Evolutionary conservation across 2,113 vertebrate species (phyloP).

Genomic region (Paramisgurnus dabryanus): DNA sequence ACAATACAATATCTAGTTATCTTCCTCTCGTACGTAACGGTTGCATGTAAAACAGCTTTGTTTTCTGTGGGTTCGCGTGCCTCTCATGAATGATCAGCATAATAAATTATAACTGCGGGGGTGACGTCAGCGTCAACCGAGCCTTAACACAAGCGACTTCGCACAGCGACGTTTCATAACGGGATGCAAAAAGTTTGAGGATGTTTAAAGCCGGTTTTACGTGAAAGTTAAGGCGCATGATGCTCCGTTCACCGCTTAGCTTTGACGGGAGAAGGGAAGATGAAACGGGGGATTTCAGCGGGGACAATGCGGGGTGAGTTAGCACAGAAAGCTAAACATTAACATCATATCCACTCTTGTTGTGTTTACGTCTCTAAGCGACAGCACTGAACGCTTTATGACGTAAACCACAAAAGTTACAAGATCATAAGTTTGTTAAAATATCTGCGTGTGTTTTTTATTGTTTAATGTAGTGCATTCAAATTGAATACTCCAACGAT

Average conservation of each 20-base stretch:
- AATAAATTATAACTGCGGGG: not conserved
- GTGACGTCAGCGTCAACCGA: conserved; percentile 38
- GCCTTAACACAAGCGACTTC: not conserved
- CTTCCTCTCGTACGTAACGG: no score
- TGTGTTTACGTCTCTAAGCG: conserved; percentile 7
- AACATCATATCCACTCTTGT: not conserved
- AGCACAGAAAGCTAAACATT: conserved; percentile 17
- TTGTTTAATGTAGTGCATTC: not conserved
- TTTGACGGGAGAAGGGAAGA: conserved; percentile 50
- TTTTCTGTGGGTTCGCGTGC: not conserved
- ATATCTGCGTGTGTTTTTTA: not conserved
- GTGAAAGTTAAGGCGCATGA: conserved; percentile 25
- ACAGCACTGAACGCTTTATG: conserved; percentile 63
- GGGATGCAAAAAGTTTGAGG: conserved; percentile 11
- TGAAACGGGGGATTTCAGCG: conserved; percentile 68
- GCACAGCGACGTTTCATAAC: not conserved
- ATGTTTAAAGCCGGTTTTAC: conserved; percentile 8
- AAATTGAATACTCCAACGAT: no score
- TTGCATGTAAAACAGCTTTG: not conserved
- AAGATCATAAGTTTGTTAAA: not conserved
- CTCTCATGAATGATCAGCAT: not conserved
- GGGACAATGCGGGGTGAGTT: conserved; percentile 74
- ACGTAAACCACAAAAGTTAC: not conserved
- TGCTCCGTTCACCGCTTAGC: conserved; percentile 57
- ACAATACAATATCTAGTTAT: not conserved